Base-by-base conservation (phyloP, 2,888 invertebrate species). In the Acrobasis suavella region DNA sequence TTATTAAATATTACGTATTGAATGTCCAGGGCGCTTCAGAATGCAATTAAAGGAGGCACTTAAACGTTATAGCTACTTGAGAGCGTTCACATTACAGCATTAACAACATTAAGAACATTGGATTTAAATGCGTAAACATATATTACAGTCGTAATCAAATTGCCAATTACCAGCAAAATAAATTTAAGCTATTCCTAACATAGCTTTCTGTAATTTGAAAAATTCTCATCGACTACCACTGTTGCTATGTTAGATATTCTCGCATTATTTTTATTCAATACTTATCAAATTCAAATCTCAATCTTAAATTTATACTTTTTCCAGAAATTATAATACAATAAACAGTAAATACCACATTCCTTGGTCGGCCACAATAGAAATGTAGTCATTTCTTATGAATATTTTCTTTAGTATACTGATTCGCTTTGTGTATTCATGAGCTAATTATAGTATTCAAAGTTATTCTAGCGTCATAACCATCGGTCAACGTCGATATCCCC, bases 381-480 rank as follows among this genome's bases (percentile, higher is more conserved):
- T 73, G 75, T n/a, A n/a, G n/a, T n/a, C n/a, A 75, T 69, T 73
- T 75, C 76, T 68, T 78, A 78, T 81, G 81, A 81, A 79, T 83
- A 84, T 82, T 83, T 76, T 81, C 73, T 78, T 75, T 72, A 72
- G 71, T 66, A 71, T 78, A 73, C 68, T 74, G 80, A 82, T 86
- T 84, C 81, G 78, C 80, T 76, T 78, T 82, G 78, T 81, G 80
- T 85, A 87, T 86, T 90, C 86, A 85, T 85, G 76, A 85, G 81
- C 81, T 90, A 91, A 91, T 90, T 87, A 90, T 79, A 76, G 81
- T 82, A 91, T 91, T 91, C 89, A 90, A 86, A 91, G 87, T 88
- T 91, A 91, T 91, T 91, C 90, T 75, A 89, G 85, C 83, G 84
- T 88, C 91, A 91, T 89, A 90, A 87, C 81, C 83, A 86, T 89